Base-by-base conservation (phyloP, 2,888 invertebrate species). In the Endotricha flammealis region DNA sequence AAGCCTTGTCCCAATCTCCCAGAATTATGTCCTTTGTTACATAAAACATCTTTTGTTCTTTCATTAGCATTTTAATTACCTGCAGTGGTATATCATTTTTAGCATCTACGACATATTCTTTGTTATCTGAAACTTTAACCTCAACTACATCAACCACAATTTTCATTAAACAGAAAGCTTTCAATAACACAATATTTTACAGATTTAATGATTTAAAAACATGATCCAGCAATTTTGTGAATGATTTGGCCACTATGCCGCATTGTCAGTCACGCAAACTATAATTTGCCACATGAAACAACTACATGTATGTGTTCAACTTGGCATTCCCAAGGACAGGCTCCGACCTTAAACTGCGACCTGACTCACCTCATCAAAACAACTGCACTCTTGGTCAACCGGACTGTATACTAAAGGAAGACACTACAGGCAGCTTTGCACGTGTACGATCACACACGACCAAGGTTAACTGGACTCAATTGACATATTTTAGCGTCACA, bases 341-440 rank as follows among this genome's bases (percentile, higher is more conserved):
- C 65, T 64, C 42, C 70, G 70, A 73, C 78, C 77, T 80, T 52
- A 34, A 29, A 53, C 46, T 36, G 30, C 32, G 42, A 42, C 33
- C 38, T 9, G 53, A 80, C 82, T 80, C 64, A 83, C 83, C 83
- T 81, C 63, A 71, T 72, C 73, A 75, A 75, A 81, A 82, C 75
- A 80, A 76, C 67, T 65, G 53, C 56, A 57, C 58, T 49, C 53
- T 52, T 44, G 50, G 42, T 38, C 56, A 55, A 52, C 56, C 39
- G 44, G 61, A 62, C 57, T 69, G 58, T 64, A 71, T 61, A 61
- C 68, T 59, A 67, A 61, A 55, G 81, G 80, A 82, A 82, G 82
- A 82, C 81, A 76, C 74, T 69, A 68, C 62, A 48, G 56, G 55
- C 58, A 58, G 57, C 61, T 55, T 57, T 29, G 34, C 57, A 51